Evolutionary conservation across 2,888 invertebrate species (phyloP).

Genomic region (Chloroclysta siterata): DNA sequence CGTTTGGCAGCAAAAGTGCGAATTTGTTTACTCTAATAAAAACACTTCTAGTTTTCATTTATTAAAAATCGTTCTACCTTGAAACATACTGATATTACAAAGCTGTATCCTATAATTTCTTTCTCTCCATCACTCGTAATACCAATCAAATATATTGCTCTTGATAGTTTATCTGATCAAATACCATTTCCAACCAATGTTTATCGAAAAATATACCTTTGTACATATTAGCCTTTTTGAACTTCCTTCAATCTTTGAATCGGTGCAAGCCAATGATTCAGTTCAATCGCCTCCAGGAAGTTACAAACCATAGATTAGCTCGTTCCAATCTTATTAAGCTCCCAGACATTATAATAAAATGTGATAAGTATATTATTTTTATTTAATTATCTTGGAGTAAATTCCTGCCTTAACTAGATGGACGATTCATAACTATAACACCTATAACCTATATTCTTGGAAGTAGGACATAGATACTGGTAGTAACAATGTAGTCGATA

Average conservation of each 20-base stretch:
- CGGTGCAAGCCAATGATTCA: not conserved
- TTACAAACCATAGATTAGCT: not conserved
- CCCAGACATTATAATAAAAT: no score
- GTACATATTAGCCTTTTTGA: not conserved
- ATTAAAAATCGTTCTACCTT: no score
- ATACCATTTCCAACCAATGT: not conserved
- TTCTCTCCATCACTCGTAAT: no score
- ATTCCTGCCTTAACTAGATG: not conserved
- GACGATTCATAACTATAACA: no score
- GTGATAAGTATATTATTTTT: no score
- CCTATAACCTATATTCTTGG: slow-evolving; percentile 7
- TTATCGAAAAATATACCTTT: not conserved
- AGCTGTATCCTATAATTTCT: no score
- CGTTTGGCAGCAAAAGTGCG: not conserved
- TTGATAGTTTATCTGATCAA: no score
- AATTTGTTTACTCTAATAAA: not conserved
- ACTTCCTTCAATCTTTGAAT: not conserved
- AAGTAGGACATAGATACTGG: slow-evolving; percentile 30
- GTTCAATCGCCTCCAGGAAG: not conserved
- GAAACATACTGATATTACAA: no score
- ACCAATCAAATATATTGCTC: no score
- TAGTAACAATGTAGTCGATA: slow-evolving; percentile 39
- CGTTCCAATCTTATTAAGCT: not conserved
- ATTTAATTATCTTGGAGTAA: not conserved
- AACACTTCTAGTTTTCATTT: no score